These are phyloP conservation scores for Nothoprocta perdicaria DNA, from an alignment of 2,113 vertebrate genomes.

Conservation along the genomic window DNA sequence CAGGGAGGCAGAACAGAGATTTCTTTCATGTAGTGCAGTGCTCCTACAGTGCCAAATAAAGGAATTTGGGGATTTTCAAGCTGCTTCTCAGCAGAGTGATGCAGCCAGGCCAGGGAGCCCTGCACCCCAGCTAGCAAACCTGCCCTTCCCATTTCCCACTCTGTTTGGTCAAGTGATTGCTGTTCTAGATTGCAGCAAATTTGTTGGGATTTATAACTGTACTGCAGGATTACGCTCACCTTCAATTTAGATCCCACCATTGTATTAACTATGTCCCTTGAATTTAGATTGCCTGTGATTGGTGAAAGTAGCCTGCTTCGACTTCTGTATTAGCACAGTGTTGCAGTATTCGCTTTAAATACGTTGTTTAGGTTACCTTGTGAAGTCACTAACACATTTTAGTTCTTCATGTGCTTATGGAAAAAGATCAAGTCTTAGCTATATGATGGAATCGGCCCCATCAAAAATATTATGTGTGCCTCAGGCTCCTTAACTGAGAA, in stretches of 20 bases:
- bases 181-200: fast-evolving
- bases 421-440: not conserved
- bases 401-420: not conserved
- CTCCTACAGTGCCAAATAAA: not conserved
- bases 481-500: not conserved
- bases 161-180: not conserved
- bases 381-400: not conserved
- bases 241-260: not conserved
- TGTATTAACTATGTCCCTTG: not conserved
- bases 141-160: not conserved
- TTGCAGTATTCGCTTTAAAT: not conserved
- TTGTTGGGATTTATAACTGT: not conserved
- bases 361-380: not conserved
- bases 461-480: not conserved
- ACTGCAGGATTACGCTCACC: not conserved
- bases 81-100: not conserved
- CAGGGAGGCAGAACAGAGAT: not conserved
- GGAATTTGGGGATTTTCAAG: not conserved
- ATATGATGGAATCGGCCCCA: not conserved
- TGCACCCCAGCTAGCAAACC: not conserved
- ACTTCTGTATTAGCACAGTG: not conserved
- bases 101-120: not conserved
- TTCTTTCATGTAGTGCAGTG: not conserved
- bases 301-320: not conserved
- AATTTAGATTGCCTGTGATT: not conserved